Conservation (phyloP, 2,113 vertebrate genomes). For the Alouatta palliata region DNA sequence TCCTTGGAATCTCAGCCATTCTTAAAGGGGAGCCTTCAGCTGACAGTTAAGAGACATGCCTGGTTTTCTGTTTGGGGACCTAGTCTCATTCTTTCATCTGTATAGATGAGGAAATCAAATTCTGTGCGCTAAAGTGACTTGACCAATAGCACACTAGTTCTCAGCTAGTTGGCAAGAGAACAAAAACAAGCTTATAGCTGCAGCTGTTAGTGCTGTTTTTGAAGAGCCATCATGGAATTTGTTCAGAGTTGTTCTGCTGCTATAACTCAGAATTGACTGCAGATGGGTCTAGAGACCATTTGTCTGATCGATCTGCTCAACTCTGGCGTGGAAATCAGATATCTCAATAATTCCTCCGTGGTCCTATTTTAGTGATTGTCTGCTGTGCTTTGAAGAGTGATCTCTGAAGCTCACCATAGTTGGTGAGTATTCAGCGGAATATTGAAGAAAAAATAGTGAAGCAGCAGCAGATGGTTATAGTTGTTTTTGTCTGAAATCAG, state of each 20-base stretch:
- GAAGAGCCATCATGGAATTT: not conserved
- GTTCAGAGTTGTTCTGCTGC: not conserved
- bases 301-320: not conserved
- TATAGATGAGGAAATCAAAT: not conserved
- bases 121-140: not conserved
- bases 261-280: conserved; percentile 32
- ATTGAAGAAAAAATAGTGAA: not conserved
- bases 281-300: conserved; percentile 27
- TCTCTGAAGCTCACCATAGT: not conserved
- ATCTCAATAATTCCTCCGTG: not conserved
- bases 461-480: conserved; percentile 2
- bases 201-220: not conserved
- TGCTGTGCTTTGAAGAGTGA: not conserved
- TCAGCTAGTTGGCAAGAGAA: not conserved
- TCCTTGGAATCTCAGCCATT: not conserved
- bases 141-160: not conserved
- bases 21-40: not conserved
- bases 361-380: not conserved
- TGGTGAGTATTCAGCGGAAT: not conserved
- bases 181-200: not conserved
- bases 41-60: not conserved
- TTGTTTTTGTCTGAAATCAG: conserved; percentile 40
- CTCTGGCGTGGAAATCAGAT: not conserved
- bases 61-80: not conserved
- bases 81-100: not conserved